Conservation (phyloP, 2,888 invertebrate genomes). For the Drosophila incognita region DNA sequence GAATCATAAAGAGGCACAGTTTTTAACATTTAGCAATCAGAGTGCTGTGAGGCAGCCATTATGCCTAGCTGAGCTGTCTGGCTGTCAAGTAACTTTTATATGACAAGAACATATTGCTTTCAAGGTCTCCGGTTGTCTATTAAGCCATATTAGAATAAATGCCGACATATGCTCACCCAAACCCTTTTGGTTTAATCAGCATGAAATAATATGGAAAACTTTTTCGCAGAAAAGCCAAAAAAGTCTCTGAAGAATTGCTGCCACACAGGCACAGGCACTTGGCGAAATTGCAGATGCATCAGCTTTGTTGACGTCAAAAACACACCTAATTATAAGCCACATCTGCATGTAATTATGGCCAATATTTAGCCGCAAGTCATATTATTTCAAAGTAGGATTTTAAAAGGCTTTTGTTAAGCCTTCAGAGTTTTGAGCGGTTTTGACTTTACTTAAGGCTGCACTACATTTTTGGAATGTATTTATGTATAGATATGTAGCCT, state of each 20-base stretch:
- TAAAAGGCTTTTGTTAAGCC: conserved; percentile 19
- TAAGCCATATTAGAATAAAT: background rate
- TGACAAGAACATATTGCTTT: background rate
- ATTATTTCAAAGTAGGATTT: conserved; percentile 11
- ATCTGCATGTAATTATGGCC: background rate
- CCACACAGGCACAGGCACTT: conserved; percentile 20
- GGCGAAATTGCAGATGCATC: conserved; percentile 20
- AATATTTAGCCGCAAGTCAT: background rate
- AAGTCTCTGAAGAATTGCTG: background rate
- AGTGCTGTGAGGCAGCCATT: background rate
- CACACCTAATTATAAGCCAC: background rate
- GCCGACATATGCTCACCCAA: background rate
- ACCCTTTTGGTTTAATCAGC: background rate
- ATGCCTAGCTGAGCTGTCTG: conserved; percentile 3
- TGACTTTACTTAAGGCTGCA: background rate
- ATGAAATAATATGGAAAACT: background rate
- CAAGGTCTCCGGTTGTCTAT: background rate
- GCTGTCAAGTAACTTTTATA: conserved; percentile 3
- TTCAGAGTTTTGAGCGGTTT: background rate
- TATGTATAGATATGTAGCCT: conserved; percentile 5
- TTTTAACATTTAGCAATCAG: background rate
- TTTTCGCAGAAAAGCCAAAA: background rate
- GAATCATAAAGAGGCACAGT: background rate
- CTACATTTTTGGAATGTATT: too few relatives aligned
- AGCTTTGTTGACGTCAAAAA: conserved; percentile 7